Percentiles rank a stretch among this genome's conserved stretches.
These are phyloP conservation scores for Dromaius novaehollandiae DNA, from an alignment of 2,113 vertebrate genomes.

Conservation along the genomic window DNA sequence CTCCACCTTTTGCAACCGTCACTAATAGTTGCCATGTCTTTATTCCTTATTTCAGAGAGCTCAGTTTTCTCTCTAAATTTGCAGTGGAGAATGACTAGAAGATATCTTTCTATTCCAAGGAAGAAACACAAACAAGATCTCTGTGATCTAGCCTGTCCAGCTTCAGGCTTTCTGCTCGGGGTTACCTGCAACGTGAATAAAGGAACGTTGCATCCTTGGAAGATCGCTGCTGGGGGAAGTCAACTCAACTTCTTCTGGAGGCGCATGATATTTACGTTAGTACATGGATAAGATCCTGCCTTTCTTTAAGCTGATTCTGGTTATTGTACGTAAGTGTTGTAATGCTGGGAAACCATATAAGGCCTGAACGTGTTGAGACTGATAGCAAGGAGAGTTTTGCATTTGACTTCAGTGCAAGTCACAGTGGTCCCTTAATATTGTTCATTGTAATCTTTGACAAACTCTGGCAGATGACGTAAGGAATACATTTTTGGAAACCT, in stretches of 20 bases:
- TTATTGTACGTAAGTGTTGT: fast-evolving
- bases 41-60: background rate
- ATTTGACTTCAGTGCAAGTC: background rate
- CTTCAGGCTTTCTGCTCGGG: background rate
- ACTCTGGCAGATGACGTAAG: fast-evolving
- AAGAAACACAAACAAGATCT: fast-evolving
- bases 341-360: fast-evolving
- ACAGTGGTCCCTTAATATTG: fast-evolving
- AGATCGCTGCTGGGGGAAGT: background rate
- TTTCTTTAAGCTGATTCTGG: background rate
- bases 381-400: background rate
- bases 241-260: fast-evolving
- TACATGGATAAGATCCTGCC: fast-evolving
- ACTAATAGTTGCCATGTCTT: background rate
- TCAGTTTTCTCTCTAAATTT: background rate
- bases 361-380: background rate
- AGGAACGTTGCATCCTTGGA: background rate
- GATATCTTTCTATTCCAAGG: fast-evolving
- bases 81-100: background rate
- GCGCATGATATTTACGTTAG: fast-evolving
- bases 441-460: background rate
- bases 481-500: fast-evolving
- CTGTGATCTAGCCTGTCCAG: background rate
- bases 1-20: fast-evolving
- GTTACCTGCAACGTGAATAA: fast-evolving